phyloP scores from a whole-genome alignment of 2,888 invertebrate genomes.

The Chirona hameri region DNA sequence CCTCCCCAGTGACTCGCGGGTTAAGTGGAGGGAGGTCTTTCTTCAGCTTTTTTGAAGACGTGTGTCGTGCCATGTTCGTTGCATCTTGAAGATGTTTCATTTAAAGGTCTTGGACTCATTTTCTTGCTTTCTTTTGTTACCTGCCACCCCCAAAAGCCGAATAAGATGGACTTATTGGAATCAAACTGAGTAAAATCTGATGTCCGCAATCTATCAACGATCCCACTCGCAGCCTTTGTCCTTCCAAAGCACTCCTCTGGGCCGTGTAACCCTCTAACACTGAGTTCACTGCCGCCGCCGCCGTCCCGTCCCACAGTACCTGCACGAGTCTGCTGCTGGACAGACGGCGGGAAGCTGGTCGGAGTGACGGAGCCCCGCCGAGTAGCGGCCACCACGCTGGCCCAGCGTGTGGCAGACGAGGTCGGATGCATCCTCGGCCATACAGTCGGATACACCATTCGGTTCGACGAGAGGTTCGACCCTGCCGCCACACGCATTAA shows the following conservation, averaged over 20 bases:
- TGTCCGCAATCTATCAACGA: no score
- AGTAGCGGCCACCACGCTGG: slow-evolving; percentile 82
- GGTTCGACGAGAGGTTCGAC: slow-evolving; percentile 64
- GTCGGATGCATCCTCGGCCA: slow-evolving; percentile 69
- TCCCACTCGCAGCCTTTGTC: background rate
- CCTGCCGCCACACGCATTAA: slow-evolving; percentile 64
- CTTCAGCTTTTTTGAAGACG: no score
- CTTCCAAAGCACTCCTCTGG: background rate
- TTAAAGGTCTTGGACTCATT: no score
- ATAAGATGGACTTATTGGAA: no score
- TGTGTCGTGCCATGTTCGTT: no score
- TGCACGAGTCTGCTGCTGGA: slow-evolving; percentile 84
- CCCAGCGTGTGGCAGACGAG: slow-evolving; percentile 84
- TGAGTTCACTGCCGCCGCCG: background rate
- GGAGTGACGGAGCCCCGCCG: slow-evolving; percentile 90
- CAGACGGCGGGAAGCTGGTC: slow-evolving; percentile 66
- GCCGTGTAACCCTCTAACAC: background rate
- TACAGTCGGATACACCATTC: slow-evolving; percentile 80
- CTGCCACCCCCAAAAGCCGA: no score
- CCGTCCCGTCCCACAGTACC: slow-evolving; percentile 65
- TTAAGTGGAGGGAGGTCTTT: no score
- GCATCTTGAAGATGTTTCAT: no score
- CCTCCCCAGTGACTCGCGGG: no score
- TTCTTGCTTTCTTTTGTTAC: no score
- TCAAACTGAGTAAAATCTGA: no score